Conservation (phyloP, 2,888 invertebrate species). For the Tetragnatha montana region DNA sequence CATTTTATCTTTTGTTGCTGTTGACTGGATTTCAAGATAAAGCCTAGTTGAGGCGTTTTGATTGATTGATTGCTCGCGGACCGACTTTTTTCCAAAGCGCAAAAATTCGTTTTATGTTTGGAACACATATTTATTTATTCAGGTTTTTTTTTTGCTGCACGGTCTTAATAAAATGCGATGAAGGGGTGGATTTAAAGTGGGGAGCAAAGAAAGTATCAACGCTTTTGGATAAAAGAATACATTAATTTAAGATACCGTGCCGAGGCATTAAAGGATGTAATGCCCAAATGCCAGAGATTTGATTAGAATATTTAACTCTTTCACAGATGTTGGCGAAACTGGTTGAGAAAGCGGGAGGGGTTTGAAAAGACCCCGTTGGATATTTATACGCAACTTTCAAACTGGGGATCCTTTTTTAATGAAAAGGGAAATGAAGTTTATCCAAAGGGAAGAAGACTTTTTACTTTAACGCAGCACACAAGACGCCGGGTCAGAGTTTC, state of each 20-base stretch:
- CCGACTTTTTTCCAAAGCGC: constrained; percentile 8
- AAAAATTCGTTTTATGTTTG: not conserved
- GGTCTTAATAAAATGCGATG: constrained; percentile 56
- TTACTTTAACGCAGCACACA: not conserved
- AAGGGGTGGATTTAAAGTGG: constrained; percentile 61
- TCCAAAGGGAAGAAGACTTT: not conserved
- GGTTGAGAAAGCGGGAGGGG: not conserved
- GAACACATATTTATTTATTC: constrained; percentile 30
- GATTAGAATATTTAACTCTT: constrained; percentile 46
- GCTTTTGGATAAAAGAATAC: constrained; percentile 36
- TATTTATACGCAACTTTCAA: not conserved
- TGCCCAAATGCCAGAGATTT: constrained; percentile 41
- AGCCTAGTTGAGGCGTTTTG: constrained; percentile 27
- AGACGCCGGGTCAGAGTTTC: not conserved
- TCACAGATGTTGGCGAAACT: constrained; percentile 24
- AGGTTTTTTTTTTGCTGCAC: constrained; percentile 16
- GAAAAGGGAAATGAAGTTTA: constrained; percentile 1
- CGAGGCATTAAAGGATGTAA: constrained; percentile 36
- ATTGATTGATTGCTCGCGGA: constrained; percentile 62
- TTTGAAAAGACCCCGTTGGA: not conserved
- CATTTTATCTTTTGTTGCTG: not conserved
- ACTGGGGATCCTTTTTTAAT: not conserved
- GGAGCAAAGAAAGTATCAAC: not conserved
- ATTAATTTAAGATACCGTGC: constrained; percentile 33
- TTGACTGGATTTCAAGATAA: constrained; percentile 53